A percentile compares a stretch with the other conserved stretches of the same genome.
Conservation (phyloP, 23 tunicate genomes). For the Halocynthia roretzi region DNA sequence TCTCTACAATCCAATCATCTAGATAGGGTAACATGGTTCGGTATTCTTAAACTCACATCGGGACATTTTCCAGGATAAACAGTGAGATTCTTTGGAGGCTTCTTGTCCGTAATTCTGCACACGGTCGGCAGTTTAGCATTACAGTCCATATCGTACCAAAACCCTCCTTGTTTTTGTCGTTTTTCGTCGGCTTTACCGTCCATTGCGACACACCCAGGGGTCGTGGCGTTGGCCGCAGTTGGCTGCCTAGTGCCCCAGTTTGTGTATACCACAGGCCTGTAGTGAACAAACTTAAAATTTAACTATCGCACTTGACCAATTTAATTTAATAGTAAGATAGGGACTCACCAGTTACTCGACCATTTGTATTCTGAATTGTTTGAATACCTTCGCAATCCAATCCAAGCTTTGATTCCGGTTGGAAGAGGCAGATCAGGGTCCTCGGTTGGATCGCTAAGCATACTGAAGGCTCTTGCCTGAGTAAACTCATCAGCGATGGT, state of each 20-base stretch:
- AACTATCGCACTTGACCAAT: background rate
- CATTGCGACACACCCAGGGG: constrained; percentile 57
- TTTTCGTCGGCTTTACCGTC: constrained; percentile 31
- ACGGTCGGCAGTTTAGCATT: constrained; percentile 45
- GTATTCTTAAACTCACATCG: constrained; percentile 15
- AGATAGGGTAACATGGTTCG: background rate
- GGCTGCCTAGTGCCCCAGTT: constrained; percentile 79
- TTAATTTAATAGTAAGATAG: background rate
- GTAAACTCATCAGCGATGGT: constrained; percentile 64
- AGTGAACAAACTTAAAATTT: background rate
- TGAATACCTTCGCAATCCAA: constrained; percentile 42
- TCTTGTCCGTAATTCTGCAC: constrained; percentile 65
- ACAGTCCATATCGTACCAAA: constrained; percentile 68
- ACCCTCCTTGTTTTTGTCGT: constrained; percentile 41
- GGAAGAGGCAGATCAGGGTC: constrained; percentile 53
- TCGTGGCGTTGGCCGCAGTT: constrained; percentile 30
- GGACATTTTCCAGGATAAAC: constrained; percentile 63
- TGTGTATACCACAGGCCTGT: constrained; percentile 71
- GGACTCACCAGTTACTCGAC: constrained; percentile 52
- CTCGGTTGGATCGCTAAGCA: constrained; percentile 70
- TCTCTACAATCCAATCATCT: no score
- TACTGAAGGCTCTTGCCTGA: constrained; percentile 64
- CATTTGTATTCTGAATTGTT: constrained; percentile 34
- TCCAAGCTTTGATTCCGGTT: constrained; percentile 53
- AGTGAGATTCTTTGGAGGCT: constrained; percentile 55